phyloP scores from a whole-genome alignment of 2,113 vertebrate species.

The Leiothrix lutea region DNA sequence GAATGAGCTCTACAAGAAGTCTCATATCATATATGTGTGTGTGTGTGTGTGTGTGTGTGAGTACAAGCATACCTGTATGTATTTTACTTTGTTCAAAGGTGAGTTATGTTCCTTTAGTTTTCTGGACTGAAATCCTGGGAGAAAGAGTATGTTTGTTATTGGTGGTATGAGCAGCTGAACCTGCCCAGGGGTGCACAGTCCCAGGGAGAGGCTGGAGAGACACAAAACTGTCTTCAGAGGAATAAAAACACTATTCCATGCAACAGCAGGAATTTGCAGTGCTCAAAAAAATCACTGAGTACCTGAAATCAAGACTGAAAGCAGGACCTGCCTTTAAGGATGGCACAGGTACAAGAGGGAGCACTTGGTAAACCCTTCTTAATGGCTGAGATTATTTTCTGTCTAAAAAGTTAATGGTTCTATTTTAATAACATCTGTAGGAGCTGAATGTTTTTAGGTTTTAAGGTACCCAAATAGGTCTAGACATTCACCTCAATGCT shows the following conservation, averaged over 20 bases:
- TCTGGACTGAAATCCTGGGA: not conserved
- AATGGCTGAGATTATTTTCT: not conserved
- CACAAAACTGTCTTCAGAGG: not conserved
- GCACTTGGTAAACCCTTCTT: not conserved
- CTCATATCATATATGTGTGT: not conserved
- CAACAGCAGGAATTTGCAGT: not conserved
- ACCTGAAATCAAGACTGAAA: not conserved
- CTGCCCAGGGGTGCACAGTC: not conserved
- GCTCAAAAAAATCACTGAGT: not conserved
- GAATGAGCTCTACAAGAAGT: not conserved
- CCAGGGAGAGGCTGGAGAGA: not conserved
- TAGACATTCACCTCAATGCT: not conserved
- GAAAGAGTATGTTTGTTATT: not conserved
- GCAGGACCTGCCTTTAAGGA: not conserved
- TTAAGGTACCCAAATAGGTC: not conserved
- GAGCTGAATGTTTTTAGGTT: not conserved
- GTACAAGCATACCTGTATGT: not conserved
- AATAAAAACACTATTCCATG: not conserved
- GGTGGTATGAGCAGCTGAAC: not conserved
- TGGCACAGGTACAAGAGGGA: not conserved
- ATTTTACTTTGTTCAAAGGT: not conserved
- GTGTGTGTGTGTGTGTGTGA: not conserved
- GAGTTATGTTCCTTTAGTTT: not conserved
- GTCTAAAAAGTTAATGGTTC: not conserved
- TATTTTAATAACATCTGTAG: not conserved